Percentiles rank a stretch among this genome's conserved stretches.
Evolutionary conservation across 2,888 invertebrate genomes (phyloP).

Genomic region (Eupithecia inturbata): DNA sequence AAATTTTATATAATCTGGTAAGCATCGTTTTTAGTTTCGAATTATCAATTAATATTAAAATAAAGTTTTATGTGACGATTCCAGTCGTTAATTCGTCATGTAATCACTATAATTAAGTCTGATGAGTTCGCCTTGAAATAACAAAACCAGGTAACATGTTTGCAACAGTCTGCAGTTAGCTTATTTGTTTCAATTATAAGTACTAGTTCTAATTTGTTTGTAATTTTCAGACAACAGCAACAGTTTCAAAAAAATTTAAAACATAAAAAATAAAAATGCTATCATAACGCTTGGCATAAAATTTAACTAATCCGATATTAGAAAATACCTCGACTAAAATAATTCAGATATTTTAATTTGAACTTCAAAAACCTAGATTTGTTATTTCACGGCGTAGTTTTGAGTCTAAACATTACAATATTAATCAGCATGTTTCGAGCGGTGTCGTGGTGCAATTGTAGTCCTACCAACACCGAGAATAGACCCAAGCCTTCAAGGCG

Average conservation of each 20-base stretch:
- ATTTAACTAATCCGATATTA: background rate
- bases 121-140: constrained; percentile 21
- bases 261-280: background rate
- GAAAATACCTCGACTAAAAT: background rate
- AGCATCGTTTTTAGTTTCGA: constrained; percentile 48
- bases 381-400: constrained; percentile 16
- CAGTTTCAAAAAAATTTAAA: no score
- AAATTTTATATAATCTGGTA: constrained; percentile 26
- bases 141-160: constrained; percentile 10
- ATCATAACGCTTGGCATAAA: background rate
- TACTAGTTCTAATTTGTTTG: no score
- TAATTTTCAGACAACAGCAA: no score
- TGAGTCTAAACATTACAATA: constrained; percentile 33
- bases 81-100: constrained; percentile 61
- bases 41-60: constrained; percentile 44
- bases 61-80: constrained; percentile 54
- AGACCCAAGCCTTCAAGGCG: constrained; percentile 63
- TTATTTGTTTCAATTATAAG: no score
- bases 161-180: no score
- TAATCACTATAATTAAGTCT: constrained; percentile 51
- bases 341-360: background rate
- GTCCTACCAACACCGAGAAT: constrained; percentile 52
- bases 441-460: constrained; percentile 35
- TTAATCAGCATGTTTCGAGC: constrained; percentile 23
- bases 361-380: background rate